A percentile compares a stretch with the other conserved stretches of the same genome.
phyloP scores from a whole-genome alignment of 2,797 vertebrate species.

The Cossypha polioptera region DNA sequence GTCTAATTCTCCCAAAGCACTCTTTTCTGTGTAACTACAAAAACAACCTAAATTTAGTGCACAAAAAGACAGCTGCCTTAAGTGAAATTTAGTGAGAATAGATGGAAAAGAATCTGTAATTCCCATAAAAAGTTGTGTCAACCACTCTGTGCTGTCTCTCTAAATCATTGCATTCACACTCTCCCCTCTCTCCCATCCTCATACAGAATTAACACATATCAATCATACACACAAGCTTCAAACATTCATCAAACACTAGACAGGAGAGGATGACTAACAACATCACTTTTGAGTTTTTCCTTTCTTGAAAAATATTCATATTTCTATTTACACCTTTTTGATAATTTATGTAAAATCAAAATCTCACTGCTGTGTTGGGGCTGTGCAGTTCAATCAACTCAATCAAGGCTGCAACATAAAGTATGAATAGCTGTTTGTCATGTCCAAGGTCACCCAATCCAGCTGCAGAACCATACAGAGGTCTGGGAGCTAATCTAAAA shows the following conservation, averaged over 20 bases:
- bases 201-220: not conserved
- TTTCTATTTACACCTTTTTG: not conserved
- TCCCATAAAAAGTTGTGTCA: not conserved
- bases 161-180: accelerated
- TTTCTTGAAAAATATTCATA: not conserved
- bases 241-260: not conserved
- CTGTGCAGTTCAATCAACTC: not conserved
- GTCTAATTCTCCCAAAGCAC: not conserved
- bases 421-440: not conserved
- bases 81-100: not conserved
- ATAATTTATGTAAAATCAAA: not conserved
- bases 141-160: not conserved
- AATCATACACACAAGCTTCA: not conserved
- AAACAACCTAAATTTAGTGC: not conserved
- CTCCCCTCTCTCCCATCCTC: not conserved
- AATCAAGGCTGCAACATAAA: not conserved
- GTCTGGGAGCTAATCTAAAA: not conserved
- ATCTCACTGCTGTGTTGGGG: not conserved
- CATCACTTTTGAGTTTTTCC: not conserved
- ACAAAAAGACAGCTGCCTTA: not conserved
- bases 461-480: not conserved
- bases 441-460: not conserved
- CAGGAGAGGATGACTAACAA: not conserved
- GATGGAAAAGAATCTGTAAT: not conserved
- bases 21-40: not conserved